Evolutionary conservation across 2,888 invertebrate genomes (phyloP).

Genomic region (Eustalomyia histrio): DNA sequence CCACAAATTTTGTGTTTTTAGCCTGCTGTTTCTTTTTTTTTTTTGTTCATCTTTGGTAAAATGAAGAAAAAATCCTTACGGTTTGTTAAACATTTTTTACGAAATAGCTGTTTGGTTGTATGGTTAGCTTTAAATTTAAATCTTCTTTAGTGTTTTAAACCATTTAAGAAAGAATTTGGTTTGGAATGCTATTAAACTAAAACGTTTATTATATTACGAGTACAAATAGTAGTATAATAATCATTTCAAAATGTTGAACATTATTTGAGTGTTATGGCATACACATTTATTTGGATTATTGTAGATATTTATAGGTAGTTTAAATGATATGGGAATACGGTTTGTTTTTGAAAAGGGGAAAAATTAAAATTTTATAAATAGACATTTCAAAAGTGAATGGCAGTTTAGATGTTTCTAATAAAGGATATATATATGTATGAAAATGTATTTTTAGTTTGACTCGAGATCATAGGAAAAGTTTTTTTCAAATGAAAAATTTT

Average conservation of each 20-base stretch:
- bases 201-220: neutral
- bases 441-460: too few species aligned
- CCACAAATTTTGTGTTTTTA: conserved; percentile 31
- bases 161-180: neutral
- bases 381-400: too few species aligned
- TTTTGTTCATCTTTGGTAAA: neutral
- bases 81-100: conserved; percentile 56
- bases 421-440: too few species aligned
- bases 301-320: neutral
- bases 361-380: too few species aligned
- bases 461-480: too few species aligned
- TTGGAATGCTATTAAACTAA: neutral
- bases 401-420: too few species aligned
- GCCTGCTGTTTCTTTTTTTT: conserved; percentile 44
- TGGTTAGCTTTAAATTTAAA: conserved; percentile 44
- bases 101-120: conserved; percentile 19
- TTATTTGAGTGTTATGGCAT: conserved; percentile 55
- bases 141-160: conserved; percentile 16
- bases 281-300: conserved; percentile 25
- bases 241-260: conserved; percentile 52
- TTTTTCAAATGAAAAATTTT: too few species aligned
- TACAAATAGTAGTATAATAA: conserved; percentile 20
- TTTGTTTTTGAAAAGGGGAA: too few species aligned
- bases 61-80: conserved; percentile 40
- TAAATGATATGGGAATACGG: too few species aligned